A percentile compares a stretch with the other conserved stretches of the same genome.
These are phyloP conservation scores for Cryptocheilus praepositus DNA, from an alignment of 2,888 invertebrate species.

Conservation along the genomic window DNA sequence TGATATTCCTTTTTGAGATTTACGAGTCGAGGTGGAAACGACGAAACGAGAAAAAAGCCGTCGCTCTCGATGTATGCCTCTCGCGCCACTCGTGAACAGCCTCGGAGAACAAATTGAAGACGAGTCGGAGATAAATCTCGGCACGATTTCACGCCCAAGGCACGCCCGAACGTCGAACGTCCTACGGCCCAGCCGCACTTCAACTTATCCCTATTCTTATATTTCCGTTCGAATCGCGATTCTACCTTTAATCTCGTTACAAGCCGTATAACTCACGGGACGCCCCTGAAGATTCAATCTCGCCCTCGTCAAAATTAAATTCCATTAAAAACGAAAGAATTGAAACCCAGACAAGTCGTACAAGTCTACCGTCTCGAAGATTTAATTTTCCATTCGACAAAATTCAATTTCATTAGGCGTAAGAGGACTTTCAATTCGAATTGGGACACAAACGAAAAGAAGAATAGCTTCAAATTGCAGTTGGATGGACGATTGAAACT, in stretches of 20 bases:
- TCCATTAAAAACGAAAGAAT: too few relatives aligned
- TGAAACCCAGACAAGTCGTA: too few relatives aligned
- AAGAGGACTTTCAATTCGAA: too few relatives aligned
- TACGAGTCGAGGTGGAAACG: slow-evolving; percentile 42
- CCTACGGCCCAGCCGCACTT: background rate
- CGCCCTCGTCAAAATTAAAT: too few relatives aligned
- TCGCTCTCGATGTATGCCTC: slow-evolving; percentile 30
- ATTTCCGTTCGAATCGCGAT: slow-evolving; percentile 7
- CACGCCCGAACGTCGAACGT: slow-evolving; percentile 42
- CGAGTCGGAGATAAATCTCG: slow-evolving; percentile 61
- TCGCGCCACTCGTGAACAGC: slow-evolving; percentile 36
- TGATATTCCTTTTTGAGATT: slow-evolving; percentile 45
- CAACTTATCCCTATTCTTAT: background rate
- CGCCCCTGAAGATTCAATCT: too few relatives aligned
- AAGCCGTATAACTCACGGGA: background rate
- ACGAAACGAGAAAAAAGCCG: slow-evolving; percentile 32
- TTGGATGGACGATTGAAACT: too few relatives aligned
- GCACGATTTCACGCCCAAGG: slow-evolving; percentile 55
- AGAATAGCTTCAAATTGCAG: too few relatives aligned
- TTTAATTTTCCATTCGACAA: too few relatives aligned
- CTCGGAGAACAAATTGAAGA: slow-evolving; percentile 57
- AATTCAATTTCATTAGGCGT: too few relatives aligned
- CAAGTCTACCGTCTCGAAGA: too few relatives aligned
- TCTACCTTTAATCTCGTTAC: slow-evolving; percentile 1
- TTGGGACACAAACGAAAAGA: too few relatives aligned